Evolutionary conservation across 2,888 invertebrate genomes (phyloP), one percentile per base, ranked within the genome.

Genomic region (Punctoribates punctum): DNA sequence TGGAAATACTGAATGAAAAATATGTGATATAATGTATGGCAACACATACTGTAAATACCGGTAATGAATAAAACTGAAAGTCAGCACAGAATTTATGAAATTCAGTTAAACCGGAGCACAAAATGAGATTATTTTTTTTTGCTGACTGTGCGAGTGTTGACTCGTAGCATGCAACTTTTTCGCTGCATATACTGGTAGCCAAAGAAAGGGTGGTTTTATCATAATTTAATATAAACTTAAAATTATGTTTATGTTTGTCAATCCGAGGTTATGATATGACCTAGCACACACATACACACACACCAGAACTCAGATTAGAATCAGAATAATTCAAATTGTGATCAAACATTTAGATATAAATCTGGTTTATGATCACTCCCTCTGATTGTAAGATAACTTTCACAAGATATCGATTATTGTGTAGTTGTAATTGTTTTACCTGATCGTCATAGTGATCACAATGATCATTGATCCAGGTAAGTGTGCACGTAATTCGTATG

Each of bases 381-480:
- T 48, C n/a, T 48, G 11, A 48, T 3, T 13, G 4, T 2, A 48
- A 48, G 15, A 11, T 15, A 13, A 48, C 17, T 15, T 1, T 48
- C 15, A 48, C 13, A 48, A 25, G 23, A 57, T 57, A 57, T 25
- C 11, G 11, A 57, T 13, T 9, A 25, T 25, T 25, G 3, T 34
- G 48, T 48, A 11, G 5, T 48, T 4, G 13, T 6, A 48, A n/a
- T 23, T 23, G 57, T 62, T 27, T 62, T 70, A 70, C 70, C 70
- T 70, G 11, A 46, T 70, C 42, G 13, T 70, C 70, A 70, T 42
- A 25, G 25, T 27, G 8, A 9, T 70, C 34, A 34, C 4, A 38
- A 17, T 67, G 70, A n/a, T 70, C 70, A 46, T 42, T 70, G 46
- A 70, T 4, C 42, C 42, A 70, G 34, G 70, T 70, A 23, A 70